These are phyloP conservation scores for Capreolus pygargus DNA, from an alignment of 2,113 vertebrate species.

Conservation along the genomic window DNA sequence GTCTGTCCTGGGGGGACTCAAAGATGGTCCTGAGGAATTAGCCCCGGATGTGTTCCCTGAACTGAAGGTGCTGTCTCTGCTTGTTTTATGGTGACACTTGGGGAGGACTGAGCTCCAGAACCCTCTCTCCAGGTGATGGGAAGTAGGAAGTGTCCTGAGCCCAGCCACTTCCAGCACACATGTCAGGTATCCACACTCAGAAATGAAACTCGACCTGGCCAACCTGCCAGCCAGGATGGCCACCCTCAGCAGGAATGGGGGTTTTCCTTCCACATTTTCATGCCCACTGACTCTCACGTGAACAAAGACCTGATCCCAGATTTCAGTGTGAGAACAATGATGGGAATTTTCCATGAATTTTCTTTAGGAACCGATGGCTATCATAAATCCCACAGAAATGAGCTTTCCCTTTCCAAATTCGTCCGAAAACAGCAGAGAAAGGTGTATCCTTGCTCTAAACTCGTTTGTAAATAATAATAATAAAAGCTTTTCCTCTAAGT, in stretches of 20 bases:
- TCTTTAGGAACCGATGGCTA: background rate
- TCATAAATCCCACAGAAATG: background rate
- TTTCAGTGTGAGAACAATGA: background rate
- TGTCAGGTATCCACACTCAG: background rate
- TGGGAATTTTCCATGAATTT: background rate
- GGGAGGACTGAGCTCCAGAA: background rate
- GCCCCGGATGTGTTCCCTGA: background rate
- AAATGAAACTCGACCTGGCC: rapidly evolving
- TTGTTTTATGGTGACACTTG: background rate
- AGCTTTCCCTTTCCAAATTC: background rate
- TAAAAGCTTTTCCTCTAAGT: background rate
- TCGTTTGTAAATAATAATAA: background rate
- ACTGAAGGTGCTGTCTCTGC: background rate
- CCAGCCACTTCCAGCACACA: background rate
- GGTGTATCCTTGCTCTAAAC: background rate
- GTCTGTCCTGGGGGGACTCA: background rate
- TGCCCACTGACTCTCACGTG: too few relatives aligned
- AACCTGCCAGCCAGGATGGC: background rate
- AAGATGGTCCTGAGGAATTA: background rate
- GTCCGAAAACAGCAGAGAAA: background rate
- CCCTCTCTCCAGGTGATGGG: background rate
- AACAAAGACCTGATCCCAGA: background rate
- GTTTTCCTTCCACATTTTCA: background rate
- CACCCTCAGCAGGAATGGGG: background rate
- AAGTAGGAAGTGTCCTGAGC: background rate